Percentiles rank a stretch among this genome's conserved stretches.
Evolutionary conservation across 2,888 invertebrate genomes (phyloP).

Genomic region (Hemicrepidius hirtus): DNA sequence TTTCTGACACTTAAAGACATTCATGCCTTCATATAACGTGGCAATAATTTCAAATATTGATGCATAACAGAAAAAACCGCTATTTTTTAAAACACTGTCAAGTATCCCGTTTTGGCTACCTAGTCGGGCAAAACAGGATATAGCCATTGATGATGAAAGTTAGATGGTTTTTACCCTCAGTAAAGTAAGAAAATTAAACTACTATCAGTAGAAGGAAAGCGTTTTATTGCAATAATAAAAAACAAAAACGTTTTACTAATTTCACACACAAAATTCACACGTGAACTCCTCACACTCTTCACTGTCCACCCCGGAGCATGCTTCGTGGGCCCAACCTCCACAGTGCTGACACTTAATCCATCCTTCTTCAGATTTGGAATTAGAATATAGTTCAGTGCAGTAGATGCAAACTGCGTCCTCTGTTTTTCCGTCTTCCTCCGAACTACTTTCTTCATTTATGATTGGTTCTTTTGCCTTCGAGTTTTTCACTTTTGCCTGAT

Average conservation of each 20-base stretch:
- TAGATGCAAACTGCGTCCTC: slow-evolving; percentile 20
- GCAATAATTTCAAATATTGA: neutral
- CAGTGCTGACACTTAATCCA: slow-evolving; percentile 49
- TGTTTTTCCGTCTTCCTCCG: too few species aligned
- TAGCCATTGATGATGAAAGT: neutral
- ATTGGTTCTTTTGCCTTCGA: neutral
- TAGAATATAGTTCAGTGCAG: slow-evolving; percentile 47
- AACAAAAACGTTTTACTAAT: neutral
- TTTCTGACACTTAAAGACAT: neutral
- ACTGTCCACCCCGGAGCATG: slow-evolving; percentile 41
- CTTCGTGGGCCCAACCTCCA: slow-evolving; percentile 52
- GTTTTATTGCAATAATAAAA: neutral
- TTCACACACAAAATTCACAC: neutral
- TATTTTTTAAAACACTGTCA: neutral
- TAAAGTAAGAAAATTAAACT: neutral
- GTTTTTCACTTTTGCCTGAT: too few species aligned
- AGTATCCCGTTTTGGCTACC: neutral
- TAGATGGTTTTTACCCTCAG: neutral
- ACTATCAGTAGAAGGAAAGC: neutral
- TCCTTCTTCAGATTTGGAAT: slow-evolving; percentile 48
- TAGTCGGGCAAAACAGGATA: slow-evolving; percentile 1
- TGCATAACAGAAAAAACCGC: neutral
- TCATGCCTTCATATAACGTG: neutral
- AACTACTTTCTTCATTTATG: too few species aligned
- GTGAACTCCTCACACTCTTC: neutral